Percentiles rank a stretch among this genome's conserved stretches.
Conservation (phyloP, 2,888 invertebrate genomes). For the Ichneumoninae sp. region DNA sequence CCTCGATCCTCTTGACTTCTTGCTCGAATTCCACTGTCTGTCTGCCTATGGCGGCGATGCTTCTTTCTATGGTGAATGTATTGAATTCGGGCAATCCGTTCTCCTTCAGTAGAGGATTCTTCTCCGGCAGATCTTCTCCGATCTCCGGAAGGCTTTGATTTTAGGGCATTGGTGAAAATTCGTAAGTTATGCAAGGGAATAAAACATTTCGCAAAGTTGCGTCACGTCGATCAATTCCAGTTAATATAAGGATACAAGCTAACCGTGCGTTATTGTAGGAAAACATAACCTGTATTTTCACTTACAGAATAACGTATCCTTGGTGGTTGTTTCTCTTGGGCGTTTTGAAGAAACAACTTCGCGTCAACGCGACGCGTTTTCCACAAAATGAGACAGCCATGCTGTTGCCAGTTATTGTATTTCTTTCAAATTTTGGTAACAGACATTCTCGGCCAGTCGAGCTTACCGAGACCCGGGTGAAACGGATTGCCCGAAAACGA, state of each 20-base stretch:
- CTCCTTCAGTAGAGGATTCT: conserved; percentile 90
- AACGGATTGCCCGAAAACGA: background rate
- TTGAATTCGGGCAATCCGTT: conserved; percentile 93
- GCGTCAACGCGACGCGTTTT: conserved; percentile 78
- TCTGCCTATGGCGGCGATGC: conserved; percentile 93
- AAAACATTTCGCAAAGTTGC: conserved; percentile 17
- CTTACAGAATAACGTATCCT: conserved; percentile 91
- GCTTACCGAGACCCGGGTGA: conserved; percentile 4
- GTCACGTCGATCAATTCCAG: conserved; percentile 35
- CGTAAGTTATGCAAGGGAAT: conserved; percentile 21
- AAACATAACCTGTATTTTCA: conserved; percentile 75
- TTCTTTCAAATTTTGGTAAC: conserved; percentile 26
- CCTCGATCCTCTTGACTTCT: conserved; percentile 89
- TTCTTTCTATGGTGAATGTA: conserved; percentile 92
- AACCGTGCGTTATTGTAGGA: conserved; percentile 55
- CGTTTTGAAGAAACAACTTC: conserved; percentile 76
- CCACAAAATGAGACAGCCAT: conserved; percentile 83
- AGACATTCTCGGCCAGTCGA: conserved; percentile 37
- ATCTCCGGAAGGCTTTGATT: conserved; percentile 90
- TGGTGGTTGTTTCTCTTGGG: conserved; percentile 83
- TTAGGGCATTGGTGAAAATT: conserved; percentile 7
- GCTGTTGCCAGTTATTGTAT: conserved; percentile 28
- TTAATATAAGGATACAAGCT: background rate
- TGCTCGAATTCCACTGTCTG: conserved; percentile 93
- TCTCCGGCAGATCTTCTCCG: conserved; percentile 92